A percentile compares a stretch with the other conserved stretches of the same genome.
phyloP scores from a whole-genome alignment of 2,888 invertebrate genomes.

The Drosophila peninsularis region DNA sequence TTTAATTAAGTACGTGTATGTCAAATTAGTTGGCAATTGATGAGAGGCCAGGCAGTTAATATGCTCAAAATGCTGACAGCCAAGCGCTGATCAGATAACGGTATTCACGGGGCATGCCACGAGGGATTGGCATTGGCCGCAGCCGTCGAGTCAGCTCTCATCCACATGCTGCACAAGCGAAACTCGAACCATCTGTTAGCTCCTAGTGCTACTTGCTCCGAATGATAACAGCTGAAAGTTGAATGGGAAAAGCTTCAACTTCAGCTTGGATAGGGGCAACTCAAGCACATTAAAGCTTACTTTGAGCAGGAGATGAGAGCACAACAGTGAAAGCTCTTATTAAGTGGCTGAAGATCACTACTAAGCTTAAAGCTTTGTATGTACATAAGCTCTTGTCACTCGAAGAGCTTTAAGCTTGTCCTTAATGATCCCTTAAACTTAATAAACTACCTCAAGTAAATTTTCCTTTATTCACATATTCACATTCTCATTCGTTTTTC shows the following conservation, averaged over 20 bases:
- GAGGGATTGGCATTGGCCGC: neutral
- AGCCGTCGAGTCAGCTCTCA: neutral
- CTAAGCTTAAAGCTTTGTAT: too few relatives aligned
- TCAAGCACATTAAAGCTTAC: neutral
- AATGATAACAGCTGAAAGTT: neutral
- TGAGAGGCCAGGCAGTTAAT: conserved; percentile 23
- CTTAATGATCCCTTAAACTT: too few relatives aligned
- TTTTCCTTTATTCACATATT: too few relatives aligned
- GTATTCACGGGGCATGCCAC: neutral
- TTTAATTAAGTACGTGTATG: conserved; percentile 66
- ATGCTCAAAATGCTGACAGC: conserved; percentile 15
- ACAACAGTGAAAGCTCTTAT: neutral
- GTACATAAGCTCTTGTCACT: neutral
- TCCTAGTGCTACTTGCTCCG: neutral
- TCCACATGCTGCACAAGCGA: conserved; percentile 10
- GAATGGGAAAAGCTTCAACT: neutral
- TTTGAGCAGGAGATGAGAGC: too few relatives aligned
- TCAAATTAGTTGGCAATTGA: conserved; percentile 73
- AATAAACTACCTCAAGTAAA: too few relatives aligned
- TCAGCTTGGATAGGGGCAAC: neutral
- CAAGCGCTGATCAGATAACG: conserved; percentile 6
- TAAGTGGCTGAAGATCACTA: neutral
- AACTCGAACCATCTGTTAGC: conserved; percentile 3
- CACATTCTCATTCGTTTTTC: too few relatives aligned
- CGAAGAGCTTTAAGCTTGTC: neutral